These are phyloP conservation scores for Poicephalus gulielmi DNA, from an alignment of 2,113 vertebrate species.

Conservation along the genomic window DNA sequence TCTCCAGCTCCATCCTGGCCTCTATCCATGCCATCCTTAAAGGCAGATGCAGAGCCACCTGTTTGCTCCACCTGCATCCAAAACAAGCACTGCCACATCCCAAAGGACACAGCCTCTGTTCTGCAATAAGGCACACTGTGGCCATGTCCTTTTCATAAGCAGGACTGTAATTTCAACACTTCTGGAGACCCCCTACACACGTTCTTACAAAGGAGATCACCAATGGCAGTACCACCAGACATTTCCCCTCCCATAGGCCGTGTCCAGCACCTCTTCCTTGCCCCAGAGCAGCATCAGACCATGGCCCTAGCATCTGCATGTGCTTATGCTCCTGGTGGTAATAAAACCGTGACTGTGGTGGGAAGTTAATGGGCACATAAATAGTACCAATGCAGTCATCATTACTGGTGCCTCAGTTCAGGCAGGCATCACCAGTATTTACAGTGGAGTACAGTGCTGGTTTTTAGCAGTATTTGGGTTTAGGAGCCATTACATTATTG, in stretches of 20 bases:
- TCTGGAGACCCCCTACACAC: background rate
- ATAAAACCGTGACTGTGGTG: background rate
- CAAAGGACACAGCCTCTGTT: background rate
- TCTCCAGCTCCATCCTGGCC: background rate
- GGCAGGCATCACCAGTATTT: constrained; percentile 10
- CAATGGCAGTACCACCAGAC: background rate
- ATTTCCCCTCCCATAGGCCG: background rate
- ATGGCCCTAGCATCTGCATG: background rate
- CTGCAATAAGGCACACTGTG: accelerated
- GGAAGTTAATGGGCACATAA: background rate
- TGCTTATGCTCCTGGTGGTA: background rate
- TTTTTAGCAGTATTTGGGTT: constrained; percentile 42
- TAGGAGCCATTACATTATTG: constrained; percentile 45
- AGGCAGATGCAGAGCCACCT: accelerated
- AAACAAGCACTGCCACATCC: background rate
- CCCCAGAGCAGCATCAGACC: background rate
- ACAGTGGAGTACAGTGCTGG: background rate
- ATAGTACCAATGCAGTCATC: background rate
- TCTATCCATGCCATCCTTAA: background rate
- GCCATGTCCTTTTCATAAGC: background rate
- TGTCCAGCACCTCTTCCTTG: background rate
- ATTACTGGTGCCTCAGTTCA: background rate
- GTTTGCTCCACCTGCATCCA: background rate
- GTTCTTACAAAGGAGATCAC: background rate
- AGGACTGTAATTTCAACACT: background rate